Percentiles rank a stretch among this genome's conserved stretches.
Conservation (phyloP, 2,888 invertebrate genomes). For the Aphrophora alni region DNA sequence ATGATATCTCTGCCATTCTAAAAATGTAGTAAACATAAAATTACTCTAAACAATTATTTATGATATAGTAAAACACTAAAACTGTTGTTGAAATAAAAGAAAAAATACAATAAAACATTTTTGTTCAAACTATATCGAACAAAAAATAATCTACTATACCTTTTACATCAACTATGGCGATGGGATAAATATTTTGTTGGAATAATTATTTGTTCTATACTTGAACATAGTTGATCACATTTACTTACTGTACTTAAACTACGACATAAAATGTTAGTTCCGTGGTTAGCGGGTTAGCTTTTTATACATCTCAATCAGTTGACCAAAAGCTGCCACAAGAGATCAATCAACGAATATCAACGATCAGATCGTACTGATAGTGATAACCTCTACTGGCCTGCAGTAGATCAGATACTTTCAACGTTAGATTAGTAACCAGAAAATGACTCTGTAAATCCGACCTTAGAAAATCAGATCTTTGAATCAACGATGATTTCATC, state of each 20-base stretch:
- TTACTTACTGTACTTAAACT: not conserved
- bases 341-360: no score
- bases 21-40: no score
- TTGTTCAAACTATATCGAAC: no score
- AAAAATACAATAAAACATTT: no score
- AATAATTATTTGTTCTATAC: not conserved
- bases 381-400: not conserved
- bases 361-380: no score
- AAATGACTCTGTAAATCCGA: not conserved
- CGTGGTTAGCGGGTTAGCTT: not conserved
- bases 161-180: not conserved
- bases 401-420: not conserved
- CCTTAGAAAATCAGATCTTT: conserved; percentile 58
- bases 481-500: conserved; percentile 91
- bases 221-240: not conserved
- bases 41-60: no score
- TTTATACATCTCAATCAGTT: not conserved
- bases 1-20: no score
- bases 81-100: no score
- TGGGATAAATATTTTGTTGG: not conserved
- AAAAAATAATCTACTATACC: no score
- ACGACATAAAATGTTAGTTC: not conserved
- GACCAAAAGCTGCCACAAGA: not conserved
- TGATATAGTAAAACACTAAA: no score
- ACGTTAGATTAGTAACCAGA: not conserved